These are phyloP conservation scores for Todus mexicanus DNA, from an alignment of 2,797 vertebrate genomes.

Conservation along the genomic window DNA sequence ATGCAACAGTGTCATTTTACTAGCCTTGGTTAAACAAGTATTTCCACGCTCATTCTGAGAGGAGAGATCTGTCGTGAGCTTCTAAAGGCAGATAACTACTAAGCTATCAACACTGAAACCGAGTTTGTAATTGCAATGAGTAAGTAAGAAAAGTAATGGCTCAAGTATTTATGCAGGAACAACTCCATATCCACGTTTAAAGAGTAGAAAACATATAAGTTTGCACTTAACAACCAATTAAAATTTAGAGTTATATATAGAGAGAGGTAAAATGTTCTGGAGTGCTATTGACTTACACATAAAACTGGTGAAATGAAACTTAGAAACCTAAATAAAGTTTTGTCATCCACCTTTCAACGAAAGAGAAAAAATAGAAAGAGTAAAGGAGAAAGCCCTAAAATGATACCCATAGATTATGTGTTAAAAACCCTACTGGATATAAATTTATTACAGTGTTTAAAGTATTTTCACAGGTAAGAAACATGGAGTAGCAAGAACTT, in stretches of 20 bases:
- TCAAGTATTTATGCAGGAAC: not conserved
- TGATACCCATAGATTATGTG: not conserved
- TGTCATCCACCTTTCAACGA: not conserved
- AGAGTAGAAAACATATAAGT: not conserved
- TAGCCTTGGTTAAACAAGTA: not conserved
- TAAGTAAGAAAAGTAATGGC: not conserved
- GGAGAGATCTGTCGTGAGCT: not conserved
- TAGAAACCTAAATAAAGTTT: not conserved
- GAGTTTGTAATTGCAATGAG: not conserved
- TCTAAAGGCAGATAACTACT: not conserved
- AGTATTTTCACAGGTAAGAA: not conserved
- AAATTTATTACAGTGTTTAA: not conserved
- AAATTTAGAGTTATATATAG: not conserved
- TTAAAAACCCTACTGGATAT: not conserved
- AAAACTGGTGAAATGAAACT: not conserved
- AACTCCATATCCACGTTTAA: not conserved
- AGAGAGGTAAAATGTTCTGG: not conserved
- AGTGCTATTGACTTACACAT: not conserved
- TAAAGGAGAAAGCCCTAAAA: not conserved
- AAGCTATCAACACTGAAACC: not conserved
- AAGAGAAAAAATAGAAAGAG: not conserved
- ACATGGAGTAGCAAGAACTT: not conserved
- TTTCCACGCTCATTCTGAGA: not conserved
- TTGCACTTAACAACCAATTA: no score
- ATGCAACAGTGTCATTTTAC: not conserved